Evolutionary conservation across 2,888 invertebrate genomes (phyloP), one percentile per base, ranked within the genome.

Genomic region (Lepeophtheirus nordmannii): DNA sequence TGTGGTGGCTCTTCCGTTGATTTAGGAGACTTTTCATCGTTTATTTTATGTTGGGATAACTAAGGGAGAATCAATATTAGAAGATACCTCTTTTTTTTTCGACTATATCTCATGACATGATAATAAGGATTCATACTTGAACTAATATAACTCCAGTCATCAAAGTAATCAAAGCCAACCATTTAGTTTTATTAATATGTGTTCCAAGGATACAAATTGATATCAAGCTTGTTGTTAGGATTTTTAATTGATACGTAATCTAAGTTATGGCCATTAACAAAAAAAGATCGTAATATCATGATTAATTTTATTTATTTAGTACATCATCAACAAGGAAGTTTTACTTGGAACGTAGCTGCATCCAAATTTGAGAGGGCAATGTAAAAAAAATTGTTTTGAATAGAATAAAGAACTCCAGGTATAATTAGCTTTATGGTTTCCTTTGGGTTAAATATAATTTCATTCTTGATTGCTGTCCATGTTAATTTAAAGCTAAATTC

Each of bases 101-200:
- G 30, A 30, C 7, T 30, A 30, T 5, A 30, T 30, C 30, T 30
- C 30, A 30, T 30, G 2, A 7, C 7, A 30, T 30, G 9, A 22
- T 59, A 17, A 14, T 1, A 12, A 2, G 8, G 37, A 59, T 20
- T 1, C 20, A 41, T 57, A 76, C 74, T 72, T 78, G 77, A n/a
- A 78, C 78, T 10, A 78, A 70, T 12, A 75, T 74, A 12, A 78
- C 78, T n/a, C 79, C 79, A 56, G 71, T 69, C 67, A 77, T 78
- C 14, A 79, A 72, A 22, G 79, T 68, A 17, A 80, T 62, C 17
- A 79, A 71, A 1, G 79, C 73, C 23, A 75, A 41, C 79, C 79
- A 80, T 69, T 79, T 75, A 23, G 70, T 64, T 5, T 68, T 60
- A 65, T 72, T 73, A 39, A 79, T 30, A 1, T 63, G 53, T 23